Base-by-base conservation (phyloP, 2,797 vertebrate species). In the Protonibea diacanthus region DNA sequence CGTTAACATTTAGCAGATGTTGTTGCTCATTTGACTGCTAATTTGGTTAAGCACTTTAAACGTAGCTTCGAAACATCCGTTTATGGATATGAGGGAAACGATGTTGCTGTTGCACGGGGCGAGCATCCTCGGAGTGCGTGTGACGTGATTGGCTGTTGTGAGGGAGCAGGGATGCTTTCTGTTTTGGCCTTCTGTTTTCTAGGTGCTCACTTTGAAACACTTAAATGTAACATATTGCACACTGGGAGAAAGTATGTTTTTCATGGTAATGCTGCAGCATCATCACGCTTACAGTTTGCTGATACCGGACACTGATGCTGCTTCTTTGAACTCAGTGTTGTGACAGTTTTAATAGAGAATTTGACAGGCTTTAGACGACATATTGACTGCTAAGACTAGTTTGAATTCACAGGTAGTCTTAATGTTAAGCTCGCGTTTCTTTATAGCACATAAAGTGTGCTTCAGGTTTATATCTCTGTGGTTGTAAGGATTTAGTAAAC, bases 21-120 rank as follows among this genome's bases (percentile, higher is more conserved):
- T 91, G 93, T 95, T 96, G 95, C 95, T 96, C 93, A 98, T 97
- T 98, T 98, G 96, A 97, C 96, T 98, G 88, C 96, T 95, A 78
- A 97, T 97, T 97, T 98, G 97, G 94, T 95, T 97, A 96, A 80
- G 82, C 85, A 83, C 90, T 93, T 93, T 91, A 94, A 92, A 92
- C 84, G 82, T 60, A 82, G 75, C 83, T 89, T 70, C 48, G 61
- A 92, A 91, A 93, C 86, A 89, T 92, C 91, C 93, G 91, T 94
- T 94, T 93, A 93, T 85, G 91, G 92, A 94, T 90, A 91, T 91
- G 85, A 88, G 84, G 82, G 77, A 86, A 89, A 89, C 56, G 69
- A 84, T 88, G 80, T 69, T 58, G 57, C 86, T 89, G 63, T 10
- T 85, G 88, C 85, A 14, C 57, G 71, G 0, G 81, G 83, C 70